phyloP scores from a whole-genome alignment of 2,113 vertebrate species.

The Phylloscopus trochilus region DNA sequence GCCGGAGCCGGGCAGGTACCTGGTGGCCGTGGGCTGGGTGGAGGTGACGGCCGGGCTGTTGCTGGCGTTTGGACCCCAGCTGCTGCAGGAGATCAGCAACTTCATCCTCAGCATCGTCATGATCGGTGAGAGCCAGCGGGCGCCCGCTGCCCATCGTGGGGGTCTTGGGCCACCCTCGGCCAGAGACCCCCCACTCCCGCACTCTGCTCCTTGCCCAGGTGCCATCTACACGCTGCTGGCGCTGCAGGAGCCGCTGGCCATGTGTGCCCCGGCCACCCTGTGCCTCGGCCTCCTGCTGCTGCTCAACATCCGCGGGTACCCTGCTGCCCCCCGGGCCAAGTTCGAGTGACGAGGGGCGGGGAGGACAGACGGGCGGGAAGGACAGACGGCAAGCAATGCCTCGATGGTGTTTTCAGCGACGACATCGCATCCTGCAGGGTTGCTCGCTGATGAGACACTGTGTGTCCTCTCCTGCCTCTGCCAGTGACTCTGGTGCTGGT shows the following conservation, averaged over 20 bases:
- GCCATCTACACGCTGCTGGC: conserved; percentile 75
- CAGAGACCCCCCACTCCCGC: neutral
- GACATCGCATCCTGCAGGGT: accelerated
- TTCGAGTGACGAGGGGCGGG: neutral
- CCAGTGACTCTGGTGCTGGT: neutral
- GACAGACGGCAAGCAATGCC: neutral
- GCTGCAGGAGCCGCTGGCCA: conserved; percentile 71
- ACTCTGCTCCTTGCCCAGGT: conserved; percentile 52
- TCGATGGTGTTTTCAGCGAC: accelerated
- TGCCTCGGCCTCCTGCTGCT: conserved; percentile 74
- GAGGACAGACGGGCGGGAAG: accelerated
- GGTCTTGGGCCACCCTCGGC: accelerated
- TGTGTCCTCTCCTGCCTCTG: neutral
- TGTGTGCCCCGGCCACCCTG: conserved; percentile 63
- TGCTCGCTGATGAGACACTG: accelerated
- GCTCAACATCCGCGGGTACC: conserved; percentile 61
- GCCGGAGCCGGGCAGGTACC: conserved; percentile 66
- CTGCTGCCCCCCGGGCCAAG: conserved; percentile 9
- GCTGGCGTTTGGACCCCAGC: conserved; percentile 70
- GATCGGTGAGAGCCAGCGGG: conserved; percentile 70
- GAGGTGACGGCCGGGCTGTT: conserved; percentile 72
- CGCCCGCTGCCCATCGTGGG: accelerated
- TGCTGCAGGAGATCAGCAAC: conserved; percentile 78
- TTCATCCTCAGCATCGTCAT: conserved; percentile 74
- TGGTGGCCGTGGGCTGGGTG: conserved; percentile 72